These are phyloP conservation scores for Thalassoma bifasciatum DNA, from an alignment of 2,113 vertebrate genomes.

Conservation along the genomic window DNA sequence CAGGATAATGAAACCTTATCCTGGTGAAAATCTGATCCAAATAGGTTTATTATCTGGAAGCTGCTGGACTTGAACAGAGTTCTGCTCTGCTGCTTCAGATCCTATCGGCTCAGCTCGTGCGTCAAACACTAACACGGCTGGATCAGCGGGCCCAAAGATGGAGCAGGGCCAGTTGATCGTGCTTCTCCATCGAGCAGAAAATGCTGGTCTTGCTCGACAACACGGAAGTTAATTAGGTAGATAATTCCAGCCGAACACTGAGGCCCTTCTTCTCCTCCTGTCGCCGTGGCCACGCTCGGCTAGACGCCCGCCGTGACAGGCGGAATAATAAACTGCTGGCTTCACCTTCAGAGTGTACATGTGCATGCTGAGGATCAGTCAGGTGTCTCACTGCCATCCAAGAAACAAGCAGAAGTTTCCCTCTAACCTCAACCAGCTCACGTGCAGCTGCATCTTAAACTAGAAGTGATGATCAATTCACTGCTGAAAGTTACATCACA, in stretches of 20 bases:
- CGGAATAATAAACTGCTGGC: slow-evolving; percentile 15
- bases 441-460: background rate
- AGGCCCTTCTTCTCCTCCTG: slow-evolving; percentile 15
- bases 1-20: background rate
- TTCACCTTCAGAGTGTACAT: background rate
- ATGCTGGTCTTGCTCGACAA: background rate
- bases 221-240: slow-evolving; percentile 35
- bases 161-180: slow-evolving; percentile 12
- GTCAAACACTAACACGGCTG: slow-evolving; percentile 25
- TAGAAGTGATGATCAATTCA: too few relatives aligned
- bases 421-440: background rate
- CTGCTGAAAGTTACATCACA: too few relatives aligned
- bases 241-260: slow-evolving; percentile 34
- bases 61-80: slow-evolving; percentile 8
- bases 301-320: background rate
- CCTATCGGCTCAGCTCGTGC: slow-evolving; percentile 3
- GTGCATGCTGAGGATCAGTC: background rate
- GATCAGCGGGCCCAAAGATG: slow-evolving; percentile 6
- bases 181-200: slow-evolving; percentile 12
- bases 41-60: slow-evolving; percentile 27
- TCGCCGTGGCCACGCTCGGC: background rate
- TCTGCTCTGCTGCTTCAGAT: slow-evolving; percentile 29
- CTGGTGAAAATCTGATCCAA: slow-evolving; percentile 15
- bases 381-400: slow-evolving; percentile 1
- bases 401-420: background rate